These are phyloP conservation scores for Drosophila lacertosa DNA, from an alignment of 1,140 invertebrate species.

Conservation along the genomic window DNA sequence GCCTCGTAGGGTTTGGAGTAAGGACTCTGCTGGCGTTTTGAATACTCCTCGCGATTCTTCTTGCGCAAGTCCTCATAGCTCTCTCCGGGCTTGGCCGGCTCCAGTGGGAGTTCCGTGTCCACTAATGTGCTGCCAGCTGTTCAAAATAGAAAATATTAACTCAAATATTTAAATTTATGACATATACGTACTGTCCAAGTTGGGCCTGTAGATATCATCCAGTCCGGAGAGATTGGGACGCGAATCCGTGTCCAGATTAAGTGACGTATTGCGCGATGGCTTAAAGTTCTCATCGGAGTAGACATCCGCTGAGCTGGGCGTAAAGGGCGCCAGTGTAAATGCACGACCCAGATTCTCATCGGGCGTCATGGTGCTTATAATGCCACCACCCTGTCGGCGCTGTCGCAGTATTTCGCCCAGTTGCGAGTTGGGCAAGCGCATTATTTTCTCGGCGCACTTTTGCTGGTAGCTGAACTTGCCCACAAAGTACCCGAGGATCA, in stretches of 20 bases:
- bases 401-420: constrained; percentile 73
- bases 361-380: constrained; percentile 63
- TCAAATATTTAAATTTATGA: not conserved
- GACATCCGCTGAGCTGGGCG: constrained; percentile 75
- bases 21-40: constrained; percentile 78
- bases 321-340: constrained; percentile 84
- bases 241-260: constrained; percentile 84
- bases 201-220: constrained; percentile 85
- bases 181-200: constrained; percentile 83
- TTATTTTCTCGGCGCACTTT: constrained; percentile 90
- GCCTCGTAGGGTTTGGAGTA: constrained; percentile 69
- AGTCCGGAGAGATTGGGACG: constrained; percentile 84
- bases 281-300: constrained; percentile 83
- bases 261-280: constrained; percentile 56
- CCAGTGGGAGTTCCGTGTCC: constrained; percentile 68
- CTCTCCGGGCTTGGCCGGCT: constrained; percentile 76
- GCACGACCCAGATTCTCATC: constrained; percentile 84
- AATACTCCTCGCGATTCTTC: constrained; percentile 86
- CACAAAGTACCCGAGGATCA: constrained; percentile 89
- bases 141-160: not conserved
- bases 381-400: constrained; percentile 56
- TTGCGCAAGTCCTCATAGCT: constrained; percentile 87
- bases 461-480: constrained; percentile 91
- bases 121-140: constrained; percentile 34
- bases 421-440: constrained; percentile 86